These are phyloP conservation scores for Leucophenga varia DNA, from an alignment of 1,140 invertebrate genomes.

Conservation along the genomic window DNA sequence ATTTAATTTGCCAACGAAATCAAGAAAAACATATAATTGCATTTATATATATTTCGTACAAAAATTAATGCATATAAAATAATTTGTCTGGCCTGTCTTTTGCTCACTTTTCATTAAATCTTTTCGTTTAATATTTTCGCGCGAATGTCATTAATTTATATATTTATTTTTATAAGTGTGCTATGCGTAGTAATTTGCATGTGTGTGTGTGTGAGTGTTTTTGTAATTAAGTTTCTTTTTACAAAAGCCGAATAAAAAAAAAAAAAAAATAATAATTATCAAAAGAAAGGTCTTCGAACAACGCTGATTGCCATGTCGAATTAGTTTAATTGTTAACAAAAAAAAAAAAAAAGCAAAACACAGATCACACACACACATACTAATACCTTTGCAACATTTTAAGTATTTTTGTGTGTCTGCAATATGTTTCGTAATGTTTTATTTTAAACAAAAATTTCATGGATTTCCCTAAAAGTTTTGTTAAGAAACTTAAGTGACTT, in stretches of 20 bases:
- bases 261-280: too few relatives aligned
- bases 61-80: constrained; percentile 9
- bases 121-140: constrained; percentile 5
- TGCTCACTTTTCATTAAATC: constrained; percentile 42
- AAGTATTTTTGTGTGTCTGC: constrained; percentile 12
- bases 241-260: too few relatives aligned
- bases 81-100: constrained; percentile 14
- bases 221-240: constrained; percentile 15
- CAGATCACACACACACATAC: too few relatives aligned
- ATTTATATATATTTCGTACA: constrained; percentile 18
- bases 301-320: constrained; percentile 41
- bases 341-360: constrained; percentile 19
- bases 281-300: too few relatives aligned
- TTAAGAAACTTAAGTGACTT: constrained; percentile 48
- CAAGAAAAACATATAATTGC: constrained; percentile 7
- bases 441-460: constrained; percentile 46
- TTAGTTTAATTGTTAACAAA: constrained; percentile 50
- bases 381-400: too few relatives aligned
- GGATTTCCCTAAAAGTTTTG: constrained; percentile 42
- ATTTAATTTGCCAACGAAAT: constrained; percentile 21
- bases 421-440: constrained; percentile 40
- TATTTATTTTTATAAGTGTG: constrained; percentile 16
- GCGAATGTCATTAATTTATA: constrained; percentile 41
- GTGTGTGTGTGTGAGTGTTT: constrained; percentile 1
- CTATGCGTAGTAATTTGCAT: constrained; percentile 10